Evolutionary conservation across 1,140 invertebrate genomes (phyloP), one percentile per base, ranked within the genome.

Genomic region (Cyrtorhinus lividipennis): DNA sequence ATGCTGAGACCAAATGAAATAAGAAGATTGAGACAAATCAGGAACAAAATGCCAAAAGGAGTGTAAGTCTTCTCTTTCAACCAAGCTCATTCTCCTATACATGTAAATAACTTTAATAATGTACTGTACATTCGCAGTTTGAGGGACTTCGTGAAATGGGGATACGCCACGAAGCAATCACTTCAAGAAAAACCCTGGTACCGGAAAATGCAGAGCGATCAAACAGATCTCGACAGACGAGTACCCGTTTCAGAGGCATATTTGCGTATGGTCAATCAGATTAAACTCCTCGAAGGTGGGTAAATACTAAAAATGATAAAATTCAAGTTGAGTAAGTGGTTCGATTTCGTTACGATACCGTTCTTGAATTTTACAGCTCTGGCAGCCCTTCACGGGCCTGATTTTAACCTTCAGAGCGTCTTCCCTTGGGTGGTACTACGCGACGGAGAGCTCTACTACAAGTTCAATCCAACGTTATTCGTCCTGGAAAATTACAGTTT

Each of bases 391-490:
- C 15, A 10, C 18, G 15, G 22, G 8, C 8, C 15, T 10, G 15
- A 45, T 8, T 25, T 62, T n/a, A 38, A 62, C 15, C 8, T 53
- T n/a, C 10, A 53, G 10, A 8, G 3, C 10, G 15, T 61, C 24
- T 57, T 56, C 1, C 61, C 61, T 24, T 62, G 18, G 8, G 48
- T 62, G n/a, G 24, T 56, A 8, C 57, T 44, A 24, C n/a, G 27
- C 15, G 24, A 65, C 44, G 60, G 64, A 20, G 23, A 56, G n/a
- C 23, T 65, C 3, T 65, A 57, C 58, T 65, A 62, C 53, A 65
- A 62, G 58, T 20, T 18, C 25, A 44, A 56, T 13, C 20, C n/a
- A 25, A 20, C 12, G 18, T 23, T n/a, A 38, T 23, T 12, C 8
- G 20, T 12, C 56, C 20, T 5, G 44, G 61, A 56, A 56, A 62